These are phyloP conservation scores for Carapus acus DNA, from an alignment of 2,797 vertebrate species.

Conservation along the genomic window DNA sequence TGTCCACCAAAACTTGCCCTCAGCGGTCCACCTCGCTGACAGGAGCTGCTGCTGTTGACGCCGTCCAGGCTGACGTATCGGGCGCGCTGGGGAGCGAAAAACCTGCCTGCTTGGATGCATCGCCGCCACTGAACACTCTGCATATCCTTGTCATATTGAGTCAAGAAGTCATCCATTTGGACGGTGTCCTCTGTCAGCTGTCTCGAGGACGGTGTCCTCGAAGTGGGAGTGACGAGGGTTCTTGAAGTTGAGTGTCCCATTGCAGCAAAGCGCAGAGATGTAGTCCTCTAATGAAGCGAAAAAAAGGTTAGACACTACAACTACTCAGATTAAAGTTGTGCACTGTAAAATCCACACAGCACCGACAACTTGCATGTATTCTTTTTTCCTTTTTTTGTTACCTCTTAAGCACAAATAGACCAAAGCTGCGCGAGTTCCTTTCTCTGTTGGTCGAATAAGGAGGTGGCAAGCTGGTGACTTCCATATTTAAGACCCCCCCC, in stretches of 20 bases:
- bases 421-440: conserved; percentile 1
- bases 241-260: conserved; percentile 55
- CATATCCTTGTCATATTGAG: conserved; percentile 28
- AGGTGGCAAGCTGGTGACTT: conserved; percentile 14
- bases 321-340: too few species aligned
- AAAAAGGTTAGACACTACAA: not conserved
- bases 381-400: too few species aligned
- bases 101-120: conserved; percentile 21
- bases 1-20: conserved; percentile 49
- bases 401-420: too few species aligned
- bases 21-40: not conserved
- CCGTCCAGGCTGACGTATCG: conserved; percentile 23
- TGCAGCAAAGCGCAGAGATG: not conserved
- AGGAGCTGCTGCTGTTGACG: not conserved
- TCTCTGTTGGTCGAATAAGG: conserved; percentile 1
- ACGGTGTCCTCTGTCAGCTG: conserved; percentile 36
- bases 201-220: conserved; percentile 35
- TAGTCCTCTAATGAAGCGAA: too few species aligned
- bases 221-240: conserved; percentile 9
- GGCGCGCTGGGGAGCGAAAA: conserved; percentile 1
- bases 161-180: conserved; percentile 42
- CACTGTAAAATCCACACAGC: not conserved
- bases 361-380: too few species aligned
- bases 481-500: conserved; percentile 30
- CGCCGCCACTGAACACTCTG: conserved; percentile 31